A percentile compares a stretch with the other conserved stretches of the same genome.
phyloP scores from a whole-genome alignment of 2,888 invertebrate genomes.

The Drosophila sordidapex region DNA sequence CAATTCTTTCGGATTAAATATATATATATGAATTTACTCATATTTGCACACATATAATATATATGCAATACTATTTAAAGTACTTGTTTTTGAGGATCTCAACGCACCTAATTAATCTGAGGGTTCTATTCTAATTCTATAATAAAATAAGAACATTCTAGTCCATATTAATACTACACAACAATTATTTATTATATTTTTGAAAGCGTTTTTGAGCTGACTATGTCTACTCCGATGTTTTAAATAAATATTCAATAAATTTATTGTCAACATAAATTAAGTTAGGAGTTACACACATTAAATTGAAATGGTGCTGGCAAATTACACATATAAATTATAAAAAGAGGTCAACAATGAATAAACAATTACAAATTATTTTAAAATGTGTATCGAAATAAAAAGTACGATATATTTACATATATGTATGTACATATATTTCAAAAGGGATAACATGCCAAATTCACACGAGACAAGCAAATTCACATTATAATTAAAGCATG shows the following conservation, averaged over 20 bases:
- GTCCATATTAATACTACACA: not conserved
- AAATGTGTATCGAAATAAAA: not conserved
- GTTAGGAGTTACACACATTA: not conserved
- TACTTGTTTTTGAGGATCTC: no score
- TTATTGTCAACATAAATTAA: not conserved
- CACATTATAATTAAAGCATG: not conserved
- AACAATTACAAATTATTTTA: not conserved
- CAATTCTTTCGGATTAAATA: no score
- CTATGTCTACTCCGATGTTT: not conserved
- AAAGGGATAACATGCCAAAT: not conserved
- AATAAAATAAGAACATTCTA: no score
- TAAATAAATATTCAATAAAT: not conserved
- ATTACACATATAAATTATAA: not conserved
- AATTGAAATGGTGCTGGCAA: not conserved
- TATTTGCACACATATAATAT: no score
- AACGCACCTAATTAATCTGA: no score
- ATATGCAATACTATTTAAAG: no score
- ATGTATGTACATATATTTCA: not conserved
- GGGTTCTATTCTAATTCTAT: no score
- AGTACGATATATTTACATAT: not conserved
- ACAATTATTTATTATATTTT: not conserved
- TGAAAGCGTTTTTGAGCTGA: not conserved
- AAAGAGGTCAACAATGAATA: not conserved
- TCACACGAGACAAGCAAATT: not conserved
- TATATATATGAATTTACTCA: no score